Percentiles rank a stretch among this genome's conserved stretches.
phyloP scores from a whole-genome alignment of 2,888 invertebrate species.

The Drosophila prolongata region DNA sequence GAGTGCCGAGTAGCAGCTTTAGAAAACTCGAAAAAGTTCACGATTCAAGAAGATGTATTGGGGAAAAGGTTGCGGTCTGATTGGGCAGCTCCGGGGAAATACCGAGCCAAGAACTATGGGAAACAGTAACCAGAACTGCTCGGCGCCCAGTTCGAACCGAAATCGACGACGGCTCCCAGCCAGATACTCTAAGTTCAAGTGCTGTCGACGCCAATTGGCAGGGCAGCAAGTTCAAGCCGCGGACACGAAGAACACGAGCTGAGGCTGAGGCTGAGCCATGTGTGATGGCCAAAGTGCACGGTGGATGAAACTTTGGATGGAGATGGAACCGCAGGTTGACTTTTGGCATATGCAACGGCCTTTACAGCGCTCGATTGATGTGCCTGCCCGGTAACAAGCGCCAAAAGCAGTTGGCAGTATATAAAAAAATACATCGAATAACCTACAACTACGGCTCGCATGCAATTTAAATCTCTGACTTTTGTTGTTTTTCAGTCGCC shows the following conservation, averaged over 20 bases:
- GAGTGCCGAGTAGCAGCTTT: slow-evolving; percentile 12
- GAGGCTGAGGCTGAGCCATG: slow-evolving; percentile 21
- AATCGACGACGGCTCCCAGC: not conserved
- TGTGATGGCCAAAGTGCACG: slow-evolving; percentile 42
- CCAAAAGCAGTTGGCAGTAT: slow-evolving; percentile 33
- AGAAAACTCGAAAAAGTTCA: slow-evolving; percentile 38
- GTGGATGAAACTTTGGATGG: slow-evolving; percentile 6
- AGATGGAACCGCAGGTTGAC: slow-evolving; percentile 53
- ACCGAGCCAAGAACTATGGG: slow-evolving; percentile 26
- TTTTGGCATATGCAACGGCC: slow-evolving; percentile 77
- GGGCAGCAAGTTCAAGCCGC: slow-evolving; percentile 41
- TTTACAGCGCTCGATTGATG: slow-evolving; percentile 69
- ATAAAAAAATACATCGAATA: slow-evolving; percentile 46
- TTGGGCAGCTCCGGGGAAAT: slow-evolving; percentile 20
- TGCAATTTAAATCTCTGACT: slow-evolving; percentile 45
- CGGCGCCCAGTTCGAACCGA: not conserved
- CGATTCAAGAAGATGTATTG: slow-evolving; percentile 35
- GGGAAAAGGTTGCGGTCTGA: slow-evolving; percentile 34
- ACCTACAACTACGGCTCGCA: slow-evolving; percentile 39
- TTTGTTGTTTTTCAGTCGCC: slow-evolving; percentile 23
- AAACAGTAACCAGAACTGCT: slow-evolving; percentile 22
- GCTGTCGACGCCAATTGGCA: slow-evolving; percentile 39
- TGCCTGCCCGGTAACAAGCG: slow-evolving; percentile 47
- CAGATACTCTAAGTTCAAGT: slow-evolving; percentile 33
- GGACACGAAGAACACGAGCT: slow-evolving; percentile 10